Conservation (phyloP, 2,113 vertebrate species). For the Megaptera novaeangliae region DNA sequence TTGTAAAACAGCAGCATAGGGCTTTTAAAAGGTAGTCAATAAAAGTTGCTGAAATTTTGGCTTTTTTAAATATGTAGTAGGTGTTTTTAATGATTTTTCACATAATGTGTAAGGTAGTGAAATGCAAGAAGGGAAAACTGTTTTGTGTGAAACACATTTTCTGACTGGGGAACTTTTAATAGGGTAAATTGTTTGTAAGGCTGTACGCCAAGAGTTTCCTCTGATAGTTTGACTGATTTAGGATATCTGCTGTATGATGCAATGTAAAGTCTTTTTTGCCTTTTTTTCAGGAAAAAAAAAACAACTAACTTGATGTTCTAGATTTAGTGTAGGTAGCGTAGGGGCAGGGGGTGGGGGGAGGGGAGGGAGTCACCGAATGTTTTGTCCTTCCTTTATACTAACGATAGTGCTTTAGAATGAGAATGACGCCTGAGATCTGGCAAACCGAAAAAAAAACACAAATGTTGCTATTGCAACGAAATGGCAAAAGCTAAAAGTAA, state of each 20-base stretch:
- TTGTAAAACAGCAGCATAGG: conserved; percentile 93
- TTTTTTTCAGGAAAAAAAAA: conserved; percentile 85
- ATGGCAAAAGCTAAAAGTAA: conserved; percentile 84
- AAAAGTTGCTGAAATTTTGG: conserved; percentile 90
- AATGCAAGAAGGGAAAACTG: conserved; percentile 84
- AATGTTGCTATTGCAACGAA: conserved; percentile 84
- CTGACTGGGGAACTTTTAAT: conserved; percentile 89
- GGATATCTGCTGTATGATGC: conserved; percentile 91
- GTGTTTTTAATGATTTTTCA: conserved; percentile 91
- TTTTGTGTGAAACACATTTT: conserved; percentile 92
- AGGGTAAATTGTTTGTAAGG: conserved; percentile 92
- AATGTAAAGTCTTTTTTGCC: conserved; percentile 91
- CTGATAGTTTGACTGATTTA: conserved; percentile 91
- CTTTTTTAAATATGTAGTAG: conserved; percentile 90
- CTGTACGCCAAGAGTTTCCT: conserved; percentile 84
- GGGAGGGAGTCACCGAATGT: conserved; percentile 85
- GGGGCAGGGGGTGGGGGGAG: conserved; percentile 78
- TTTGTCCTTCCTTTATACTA: conserved; percentile 87
- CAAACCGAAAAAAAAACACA: conserved; percentile 73
- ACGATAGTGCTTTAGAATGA: conserved; percentile 88
- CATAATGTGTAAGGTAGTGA: conserved; percentile 88
- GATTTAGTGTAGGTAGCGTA: conserved; percentile 84
- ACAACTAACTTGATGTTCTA: conserved; percentile 87
- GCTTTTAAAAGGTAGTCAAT: conserved; percentile 92
- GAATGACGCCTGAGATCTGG: conserved; percentile 87